Conservation (phyloP, 2,113 vertebrate genomes). For the Phrynosoma blainvillii region DNA sequence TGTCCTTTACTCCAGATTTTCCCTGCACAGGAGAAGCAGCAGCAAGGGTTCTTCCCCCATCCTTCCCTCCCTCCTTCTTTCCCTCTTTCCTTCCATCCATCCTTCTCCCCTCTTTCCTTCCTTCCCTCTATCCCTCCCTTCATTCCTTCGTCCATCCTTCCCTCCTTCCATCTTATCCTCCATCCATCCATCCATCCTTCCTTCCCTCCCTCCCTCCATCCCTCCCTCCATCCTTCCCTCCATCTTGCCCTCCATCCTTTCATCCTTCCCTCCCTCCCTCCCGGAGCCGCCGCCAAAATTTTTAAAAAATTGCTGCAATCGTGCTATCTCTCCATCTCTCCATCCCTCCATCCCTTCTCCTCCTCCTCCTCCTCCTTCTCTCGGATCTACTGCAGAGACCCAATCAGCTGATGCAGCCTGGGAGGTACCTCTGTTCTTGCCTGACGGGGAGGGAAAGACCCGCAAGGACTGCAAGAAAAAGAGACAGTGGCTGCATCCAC, state of each 20-base stretch:
- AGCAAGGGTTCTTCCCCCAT: too few species aligned
- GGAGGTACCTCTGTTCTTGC: constrained; percentile 10
- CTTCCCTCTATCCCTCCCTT: too few species aligned
- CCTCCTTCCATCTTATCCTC: too few species aligned
- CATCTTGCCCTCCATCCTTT: too few species aligned
- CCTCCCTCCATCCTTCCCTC: background rate
- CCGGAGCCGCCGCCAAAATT: too few species aligned
- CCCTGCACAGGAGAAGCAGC: background rate
- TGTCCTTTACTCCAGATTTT: background rate
- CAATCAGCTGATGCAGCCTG: constrained; percentile 22
- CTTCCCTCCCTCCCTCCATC: background rate
- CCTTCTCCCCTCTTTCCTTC: too few species aligned
- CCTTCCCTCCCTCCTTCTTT: background rate
- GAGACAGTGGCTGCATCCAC: too few species aligned
- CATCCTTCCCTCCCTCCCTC: too few species aligned
- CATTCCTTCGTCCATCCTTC: too few species aligned
- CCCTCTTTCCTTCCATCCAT: background rate
- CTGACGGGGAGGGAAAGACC: constrained; percentile 18
- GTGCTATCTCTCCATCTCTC: background rate
- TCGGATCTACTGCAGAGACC: constrained; percentile 17
- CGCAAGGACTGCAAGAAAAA: background rate
- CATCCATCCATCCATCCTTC: too few species aligned
- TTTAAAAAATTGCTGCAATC: constrained; percentile 1
- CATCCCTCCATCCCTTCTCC: too few species aligned
- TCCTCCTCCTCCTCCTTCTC: background rate